Conservation (phyloP, 37 sponge, comb jelly and placozoan species). For the Ianthella basta region DNA sequence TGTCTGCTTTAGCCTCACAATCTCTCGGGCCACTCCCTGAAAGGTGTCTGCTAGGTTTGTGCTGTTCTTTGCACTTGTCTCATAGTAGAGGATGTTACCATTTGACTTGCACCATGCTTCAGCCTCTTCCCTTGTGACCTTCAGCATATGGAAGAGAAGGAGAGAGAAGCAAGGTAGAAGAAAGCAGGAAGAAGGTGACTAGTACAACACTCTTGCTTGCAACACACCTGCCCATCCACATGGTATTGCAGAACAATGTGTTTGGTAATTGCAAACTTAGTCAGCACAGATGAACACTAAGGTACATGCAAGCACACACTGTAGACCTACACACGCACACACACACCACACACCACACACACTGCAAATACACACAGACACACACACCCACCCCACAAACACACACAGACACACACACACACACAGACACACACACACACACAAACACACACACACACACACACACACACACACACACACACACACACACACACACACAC, state of each 20-base stretch:
- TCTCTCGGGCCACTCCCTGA: not conserved
- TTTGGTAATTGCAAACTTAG: too few species aligned
- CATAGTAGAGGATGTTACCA: slow-evolving; percentile 22
- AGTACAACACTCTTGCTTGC: too few species aligned
- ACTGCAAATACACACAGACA: not conserved
- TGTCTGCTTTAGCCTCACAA: not conserved
- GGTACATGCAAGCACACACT: not conserved
- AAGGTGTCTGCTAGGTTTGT: slow-evolving; percentile 25
- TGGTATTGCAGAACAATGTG: too few species aligned
- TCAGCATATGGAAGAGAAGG: too few species aligned
- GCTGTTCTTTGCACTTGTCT: slow-evolving; percentile 37
- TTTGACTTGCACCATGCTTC: slow-evolving; percentile 31
- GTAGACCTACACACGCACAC: not conserved
- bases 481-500: slow-evolving; percentile 35
- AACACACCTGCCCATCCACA: too few species aligned
- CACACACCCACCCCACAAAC: not conserved
- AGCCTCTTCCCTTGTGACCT: slow-evolving; percentile 28
- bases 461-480: slow-evolving; percentile 37
- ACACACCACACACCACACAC: too few species aligned
- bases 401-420: not conserved
- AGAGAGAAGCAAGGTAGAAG: too few species aligned
- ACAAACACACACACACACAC: slow-evolving; percentile 34
- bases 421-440: slow-evolving; percentile 16
- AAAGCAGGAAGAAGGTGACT: too few species aligned
- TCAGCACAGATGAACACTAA: not conserved